Base-by-base conservation (phyloP, 2,888 invertebrate genomes). In the Tigriopus californicus region DNA sequence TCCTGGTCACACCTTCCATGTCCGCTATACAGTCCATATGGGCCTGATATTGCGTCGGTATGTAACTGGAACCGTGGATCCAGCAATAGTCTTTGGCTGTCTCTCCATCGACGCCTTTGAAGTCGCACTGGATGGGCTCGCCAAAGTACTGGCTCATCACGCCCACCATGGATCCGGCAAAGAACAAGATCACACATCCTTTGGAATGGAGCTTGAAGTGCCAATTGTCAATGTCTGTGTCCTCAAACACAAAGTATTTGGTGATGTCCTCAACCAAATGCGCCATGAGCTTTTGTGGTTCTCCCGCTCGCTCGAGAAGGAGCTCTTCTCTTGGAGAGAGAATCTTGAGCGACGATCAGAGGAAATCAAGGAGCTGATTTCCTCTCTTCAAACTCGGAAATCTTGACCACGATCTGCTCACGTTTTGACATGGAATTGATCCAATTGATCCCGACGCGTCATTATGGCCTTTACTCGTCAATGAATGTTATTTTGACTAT, bases 191-290 rank as follows among this genome's bases (percentile, higher is more conserved):
- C n/a, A 41, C 40, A 46, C 41, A 46, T 13, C 40, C 40, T 25
- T 57, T 57, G n/a, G 42, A 41, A 20, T 41, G 46, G 13, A 57
- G 57, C n/a, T 57, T 57, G 46, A 57, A 57, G 18, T 41, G 42
- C 57, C 57, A 57, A n/a, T 57, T 57, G 46, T 57, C 57, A 47
- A 57, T 57, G 46, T 57, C 42, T 13, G 46, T 41, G 13, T 57
- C 57, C 42, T 57, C 57, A 25, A 57, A 57, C 24, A 20, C 46
- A 40, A 57, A 41, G 57, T 46, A 57, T 40, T 42, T 57, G 20
- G 46, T 47, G 46, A 57, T 24, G 15, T 57, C 57, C 24, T 40
- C 22, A 22, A 57, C 46, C 8, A 57, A 15, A 33, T 57, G 57
- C 46, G 57, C 57, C 57, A 57, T 57, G 33, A 33, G 33, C 33